These are phyloP conservation scores for Thecophora atra DNA, from an alignment of 2,888 invertebrate genomes.

Conservation along the genomic window DNA sequence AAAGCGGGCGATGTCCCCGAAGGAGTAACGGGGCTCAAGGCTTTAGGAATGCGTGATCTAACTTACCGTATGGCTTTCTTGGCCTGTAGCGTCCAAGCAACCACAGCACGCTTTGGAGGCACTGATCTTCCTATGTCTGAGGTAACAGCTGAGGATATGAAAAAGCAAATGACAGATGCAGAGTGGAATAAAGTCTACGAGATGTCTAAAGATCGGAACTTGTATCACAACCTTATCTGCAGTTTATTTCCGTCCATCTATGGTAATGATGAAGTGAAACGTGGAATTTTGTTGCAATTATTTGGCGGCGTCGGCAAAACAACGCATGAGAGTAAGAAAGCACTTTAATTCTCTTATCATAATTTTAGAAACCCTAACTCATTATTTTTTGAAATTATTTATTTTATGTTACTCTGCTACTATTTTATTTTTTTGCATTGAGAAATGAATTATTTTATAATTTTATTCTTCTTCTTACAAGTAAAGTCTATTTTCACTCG, in stretches of 20 bases:
- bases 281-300: constrained; percentile 90
- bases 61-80: constrained; percentile 89
- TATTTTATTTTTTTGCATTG: no score
- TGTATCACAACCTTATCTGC: constrained; percentile 89
- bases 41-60: constrained; percentile 86
- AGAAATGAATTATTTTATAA: no score
- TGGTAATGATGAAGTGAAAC: constrained; percentile 96
- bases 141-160: constrained; percentile 89
- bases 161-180: constrained; percentile 90
- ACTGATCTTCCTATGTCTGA: constrained; percentile 86
- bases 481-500: no score
- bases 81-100: constrained; percentile 89
- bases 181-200: constrained; percentile 96
- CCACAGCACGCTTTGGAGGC: constrained; percentile 88
- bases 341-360: not conserved
- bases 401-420: no score
- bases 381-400: no score
- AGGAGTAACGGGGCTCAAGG: constrained; percentile 84
- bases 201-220: constrained; percentile 93
- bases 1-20: constrained; percentile 79
- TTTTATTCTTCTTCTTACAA: no score
- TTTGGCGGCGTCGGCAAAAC: constrained; percentile 97
- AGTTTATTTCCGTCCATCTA: constrained; percentile 96
- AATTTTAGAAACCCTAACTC: no score
- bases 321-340: constrained; percentile 77